A percentile compares a stretch with the other conserved stretches of the same genome.
These are phyloP conservation scores for Thermophis baileyi DNA, from an alignment of 2,113 vertebrate genomes.

Conservation along the genomic window DNA sequence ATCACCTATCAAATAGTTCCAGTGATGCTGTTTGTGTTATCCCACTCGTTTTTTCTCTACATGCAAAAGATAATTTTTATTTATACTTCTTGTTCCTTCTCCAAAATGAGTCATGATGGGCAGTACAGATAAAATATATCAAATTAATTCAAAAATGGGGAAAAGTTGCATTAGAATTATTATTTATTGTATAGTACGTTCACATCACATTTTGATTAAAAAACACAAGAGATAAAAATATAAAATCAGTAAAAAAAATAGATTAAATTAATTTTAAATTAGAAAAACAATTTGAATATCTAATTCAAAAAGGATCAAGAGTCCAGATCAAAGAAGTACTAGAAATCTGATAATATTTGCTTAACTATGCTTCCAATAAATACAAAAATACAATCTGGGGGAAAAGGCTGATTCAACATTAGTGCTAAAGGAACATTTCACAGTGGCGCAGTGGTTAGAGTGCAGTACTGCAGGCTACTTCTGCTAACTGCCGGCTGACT, in stretches of 20 bases:
- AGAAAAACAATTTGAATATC: not conserved
- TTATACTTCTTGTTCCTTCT: not conserved
- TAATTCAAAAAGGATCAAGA: not conserved
- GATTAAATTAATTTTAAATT: not conserved
- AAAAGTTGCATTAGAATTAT: not conserved
- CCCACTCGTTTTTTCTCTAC: not conserved
- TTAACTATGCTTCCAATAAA: not conserved
- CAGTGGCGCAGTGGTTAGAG: no score
- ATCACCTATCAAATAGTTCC: not conserved
- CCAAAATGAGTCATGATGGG: not conserved
- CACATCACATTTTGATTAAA: no score
- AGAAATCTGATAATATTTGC: not conserved
- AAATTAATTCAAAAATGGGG: not conserved
- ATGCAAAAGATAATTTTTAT: not conserved
- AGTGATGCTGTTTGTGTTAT: not conserved
- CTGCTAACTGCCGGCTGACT: no score
- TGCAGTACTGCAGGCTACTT: no score
- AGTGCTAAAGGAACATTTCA: conserved; percentile 34
- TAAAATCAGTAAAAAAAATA: no score
- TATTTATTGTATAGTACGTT: no score
- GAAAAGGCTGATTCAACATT: conserved; percentile 20
- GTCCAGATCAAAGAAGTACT: not conserved
- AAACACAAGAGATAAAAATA: no score
- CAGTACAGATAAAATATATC: not conserved
- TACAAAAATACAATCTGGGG: not conserved